Base-by-base conservation (phyloP, 2,113 vertebrate genomes). In the Corydoras maculifer region DNA sequence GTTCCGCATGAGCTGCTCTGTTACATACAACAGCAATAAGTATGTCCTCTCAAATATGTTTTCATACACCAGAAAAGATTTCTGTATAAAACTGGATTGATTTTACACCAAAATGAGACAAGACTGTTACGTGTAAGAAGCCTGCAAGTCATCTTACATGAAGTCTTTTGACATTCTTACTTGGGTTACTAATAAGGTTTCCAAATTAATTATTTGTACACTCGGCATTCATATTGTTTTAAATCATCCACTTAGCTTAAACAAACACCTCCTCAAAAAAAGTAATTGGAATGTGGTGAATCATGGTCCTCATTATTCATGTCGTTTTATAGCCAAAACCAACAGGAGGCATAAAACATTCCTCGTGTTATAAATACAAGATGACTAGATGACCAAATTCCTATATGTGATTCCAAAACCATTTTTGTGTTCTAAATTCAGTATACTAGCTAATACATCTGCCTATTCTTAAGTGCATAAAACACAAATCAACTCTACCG, bases 281-380 rank as follows among this genome's bases (percentile, higher is more conserved):
- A 30, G 18, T 63, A 9, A 62, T 62, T 31, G 32, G 57, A 71
- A 30, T 50, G 12, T 48, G 32, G 65, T 57, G 9, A 29, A 63
- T 63, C 66, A 43, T 13, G 43, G 66, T 53, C 48, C 11, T 58
- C 30, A 48, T 70, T 61, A 78, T 18, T 67, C 14, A 50, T 3
- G 9, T 61, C 51, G 64, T 59, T 71, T 61, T 43, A 29, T 61
- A 55, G 60, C 49, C 12, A 30, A 9, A 18, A 54, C 32, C 57
- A n/a, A 58, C 53, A 48, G 70, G 65, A 53, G 18, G 48, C 48
- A 2, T 18, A 15, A 29, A 70, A 43, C 53, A 15, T 53, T 53
- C 51, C 9, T 53, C 51, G 5, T 14, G 5, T 14, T 12, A 53
- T 14, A 53, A 53, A 53, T 53, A 53, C 51, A 53, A 53, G 13